phyloP scores from a whole-genome alignment of 2,113 vertebrate species.

The Progne subis region DNA sequence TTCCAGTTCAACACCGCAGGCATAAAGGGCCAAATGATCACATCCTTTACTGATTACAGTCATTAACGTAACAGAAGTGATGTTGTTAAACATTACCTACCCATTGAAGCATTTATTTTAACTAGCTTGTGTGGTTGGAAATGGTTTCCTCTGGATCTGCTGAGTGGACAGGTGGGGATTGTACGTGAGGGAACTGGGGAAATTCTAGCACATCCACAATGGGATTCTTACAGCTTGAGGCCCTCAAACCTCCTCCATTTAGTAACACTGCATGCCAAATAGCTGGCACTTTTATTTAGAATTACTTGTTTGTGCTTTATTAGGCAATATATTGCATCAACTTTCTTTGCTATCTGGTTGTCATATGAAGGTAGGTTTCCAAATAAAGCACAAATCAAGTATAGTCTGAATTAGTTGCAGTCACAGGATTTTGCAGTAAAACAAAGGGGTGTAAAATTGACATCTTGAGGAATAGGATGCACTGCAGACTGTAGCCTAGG shows the following conservation, averaged over 20 bases:
- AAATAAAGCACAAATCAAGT: background rate
- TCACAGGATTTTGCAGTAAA: background rate
- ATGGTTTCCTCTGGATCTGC: background rate
- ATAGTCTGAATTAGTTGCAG: background rate
- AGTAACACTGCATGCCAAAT: background rate
- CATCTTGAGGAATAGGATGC: background rate
- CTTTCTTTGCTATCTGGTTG: background rate
- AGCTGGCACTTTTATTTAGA: background rate
- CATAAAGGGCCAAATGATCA: background rate
- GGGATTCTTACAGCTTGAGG: background rate
- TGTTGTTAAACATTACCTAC: constrained; percentile 21
- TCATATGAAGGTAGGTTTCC: background rate
- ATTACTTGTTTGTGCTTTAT: background rate
- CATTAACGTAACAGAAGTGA: background rate
- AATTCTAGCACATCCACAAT: background rate
- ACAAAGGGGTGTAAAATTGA: background rate
- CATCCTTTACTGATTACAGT: background rate
- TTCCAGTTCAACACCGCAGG: background rate
- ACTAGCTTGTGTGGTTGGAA: background rate
- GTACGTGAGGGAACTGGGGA: background rate
- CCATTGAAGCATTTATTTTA: background rate
- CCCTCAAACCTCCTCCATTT: background rate
- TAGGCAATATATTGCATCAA: background rate
- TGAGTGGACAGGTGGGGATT: background rate
- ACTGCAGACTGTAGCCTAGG: background rate